Percentiles rank a stretch among this genome's conserved stretches.
Evolutionary conservation across 2,888 invertebrate genomes (phyloP).

Genomic region (Synanthedon formicaeformis): DNA sequence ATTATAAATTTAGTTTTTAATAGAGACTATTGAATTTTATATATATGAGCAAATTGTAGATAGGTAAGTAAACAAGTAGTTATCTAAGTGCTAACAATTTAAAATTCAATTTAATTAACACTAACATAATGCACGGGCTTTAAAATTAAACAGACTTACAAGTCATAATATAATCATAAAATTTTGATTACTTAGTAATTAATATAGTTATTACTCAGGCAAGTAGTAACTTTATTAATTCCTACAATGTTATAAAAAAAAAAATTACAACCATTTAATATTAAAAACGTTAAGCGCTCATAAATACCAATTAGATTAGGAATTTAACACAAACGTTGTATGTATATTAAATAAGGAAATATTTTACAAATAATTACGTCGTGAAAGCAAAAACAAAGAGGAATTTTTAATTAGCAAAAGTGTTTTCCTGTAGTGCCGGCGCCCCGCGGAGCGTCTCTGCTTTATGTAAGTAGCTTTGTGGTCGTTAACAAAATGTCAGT

Average conservation of each 20-base stretch:
- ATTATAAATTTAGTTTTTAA: too few species aligned
- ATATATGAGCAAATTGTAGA: too few species aligned
- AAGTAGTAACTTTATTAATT: background rate
- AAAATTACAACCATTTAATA: background rate
- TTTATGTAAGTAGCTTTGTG: conserved; percentile 49
- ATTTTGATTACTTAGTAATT: too few species aligned
- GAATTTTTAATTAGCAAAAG: conserved; percentile 58
- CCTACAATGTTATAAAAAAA: background rate
- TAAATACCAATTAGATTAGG: conserved; percentile 20
- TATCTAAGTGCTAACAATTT: too few species aligned
- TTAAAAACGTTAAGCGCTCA: conserved; percentile 1
- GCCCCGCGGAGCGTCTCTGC: conserved; percentile 51
- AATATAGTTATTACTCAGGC: background rate
- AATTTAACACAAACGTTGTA: conserved; percentile 41
- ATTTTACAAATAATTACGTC: conserved; percentile 29
- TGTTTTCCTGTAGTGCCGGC: conserved; percentile 38
- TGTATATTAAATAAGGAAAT: conserved; percentile 48
- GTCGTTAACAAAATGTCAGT: conserved; percentile 63
- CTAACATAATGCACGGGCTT: too few species aligned
- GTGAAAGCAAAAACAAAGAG: conserved; percentile 39
- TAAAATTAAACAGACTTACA: too few species aligned
- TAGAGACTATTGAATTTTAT: too few species aligned
- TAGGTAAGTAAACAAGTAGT: too few species aligned
- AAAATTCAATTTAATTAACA: too few species aligned
- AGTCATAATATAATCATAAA: too few species aligned